Base-by-base conservation (phyloP, 2,113 vertebrate genomes). In the Xiphophorus maculatus region DNA sequence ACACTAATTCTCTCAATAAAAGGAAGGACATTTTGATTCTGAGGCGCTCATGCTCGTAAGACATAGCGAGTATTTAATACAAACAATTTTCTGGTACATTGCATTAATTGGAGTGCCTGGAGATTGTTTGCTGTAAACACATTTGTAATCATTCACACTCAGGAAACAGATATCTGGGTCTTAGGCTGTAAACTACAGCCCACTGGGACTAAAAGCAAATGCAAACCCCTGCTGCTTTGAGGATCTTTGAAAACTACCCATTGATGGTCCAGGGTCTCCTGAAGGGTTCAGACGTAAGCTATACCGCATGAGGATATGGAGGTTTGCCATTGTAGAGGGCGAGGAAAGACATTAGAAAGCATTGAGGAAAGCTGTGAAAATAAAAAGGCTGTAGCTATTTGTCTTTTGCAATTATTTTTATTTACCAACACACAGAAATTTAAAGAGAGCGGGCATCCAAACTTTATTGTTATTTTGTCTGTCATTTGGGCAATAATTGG, bases 81-180 rank as follows among this genome's bases (percentile, higher is more conserved):
- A 82, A 82, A 67, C 82, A 62, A 85, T 89, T 88, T 89, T 87
- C 87, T 79, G 79, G 66, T 83, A 83, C 82, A 88, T 42, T 79
- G 77, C 69, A 81, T 77, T 80, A 86, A 87, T 86, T 91, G 72
- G 81, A 84, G 68, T 74, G 75, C 74, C 73, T 66, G 69, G 79
- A 73, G 71, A 73, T 81, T 69, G 65, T 78, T 79, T 67, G 62
- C 75, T 81, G 82, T 85, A 82, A 86, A 85, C 80, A 85, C 71
- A 79, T 82, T 85, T 75, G 66, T 86, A 86, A 87, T 79, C 74
- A 73, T 77, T 74, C 60, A 84, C 64, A 58, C 51, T 77, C n/a
- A 74, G 48, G 64, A 77, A 85, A 81, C 62, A 60, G 69, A 71
- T 62, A 64, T 79, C 62, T 63, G 69, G 69, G 78, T 76, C 76